Base-by-base conservation (phyloP, 2,888 invertebrate species). In the Sipunculus nudus region DNA sequence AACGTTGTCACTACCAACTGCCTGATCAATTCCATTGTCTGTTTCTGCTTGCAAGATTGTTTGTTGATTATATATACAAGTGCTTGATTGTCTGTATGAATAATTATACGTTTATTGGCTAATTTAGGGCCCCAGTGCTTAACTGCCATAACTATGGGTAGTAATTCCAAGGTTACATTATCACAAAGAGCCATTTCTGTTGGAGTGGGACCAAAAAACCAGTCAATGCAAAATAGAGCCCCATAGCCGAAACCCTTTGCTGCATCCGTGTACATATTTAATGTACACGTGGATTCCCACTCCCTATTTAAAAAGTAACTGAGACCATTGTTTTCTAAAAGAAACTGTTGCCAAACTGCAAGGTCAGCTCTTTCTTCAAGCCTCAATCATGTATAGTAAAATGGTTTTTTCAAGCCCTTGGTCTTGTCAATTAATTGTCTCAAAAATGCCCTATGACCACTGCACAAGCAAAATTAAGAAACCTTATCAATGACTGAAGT, bases 211-310 rank as follows among this genome's bases (percentile, higher is more conserved):
- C 48, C 28, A 48, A n/a, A 26, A 16, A 48, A 26, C 29, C 48
- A 48, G 28, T 28, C 29, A 16, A 21, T 48, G 48, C 48, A 13
- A 28, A 48, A 48, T 48, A 31, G 10, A 5, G 29, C 29, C 29
- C 28, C 48, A 48, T 28, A n/a, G 29, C 10, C 28, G 13, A 13
- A 19, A 28, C 28, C 29, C 48, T 25, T 26, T 46, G 19, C 23
- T 25, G 48, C 48, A 48, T 26, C 29, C 10, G 26, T 48, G 48
- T 48, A 48, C 10, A 48, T 3, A 28, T 48, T 48, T 26, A 29
- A 28, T 28, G 48, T 28, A 8, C 28, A 10, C 26, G 48, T 28
- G 19, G 13, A 48, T n/a, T 48, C 28, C 10, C 29, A 26, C 29
- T 28, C 26, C 13, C 26, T 28, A 13, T 28, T 48, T n/a, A n/a